phyloP scores from a whole-genome alignment of 1,140 invertebrate genomes.

The Drosophila kanapiae region DNA sequence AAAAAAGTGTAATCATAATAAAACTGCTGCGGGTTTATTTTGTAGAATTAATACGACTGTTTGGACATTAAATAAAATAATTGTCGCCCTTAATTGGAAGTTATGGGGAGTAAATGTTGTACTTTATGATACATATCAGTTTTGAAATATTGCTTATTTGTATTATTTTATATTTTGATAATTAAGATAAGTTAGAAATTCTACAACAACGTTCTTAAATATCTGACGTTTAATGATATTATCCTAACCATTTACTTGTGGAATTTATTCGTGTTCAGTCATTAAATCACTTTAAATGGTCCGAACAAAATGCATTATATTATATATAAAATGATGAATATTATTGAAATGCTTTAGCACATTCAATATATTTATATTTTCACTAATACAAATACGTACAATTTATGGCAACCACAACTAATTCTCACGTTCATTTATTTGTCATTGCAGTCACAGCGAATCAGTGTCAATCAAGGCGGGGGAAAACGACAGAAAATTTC shows the following conservation, averaged over 20 bases:
- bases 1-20: constrained; percentile 22
- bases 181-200: neutral
- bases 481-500: constrained; percentile 25
- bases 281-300: neutral
- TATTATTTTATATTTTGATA: neutral
- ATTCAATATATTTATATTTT: neutral
- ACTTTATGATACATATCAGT: neutral
- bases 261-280: no score
- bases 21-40: neutral
- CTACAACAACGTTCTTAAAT: neutral
- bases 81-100: neutral
- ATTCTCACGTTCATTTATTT: constrained; percentile 7
- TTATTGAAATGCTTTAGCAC: neutral
- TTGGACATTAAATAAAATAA: neutral
- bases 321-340: neutral
- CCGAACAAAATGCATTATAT: neutral
- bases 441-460: constrained; percentile 39
- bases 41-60: neutral
- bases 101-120: neutral
- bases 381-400: neutral
- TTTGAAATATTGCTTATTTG: no score
- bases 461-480: constrained; percentile 31
- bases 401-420: constrained; percentile 13
- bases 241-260: no score
- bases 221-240: neutral